Conservation (phyloP, 2,113 vertebrate genomes). For the Osmerus eperlanus region DNA sequence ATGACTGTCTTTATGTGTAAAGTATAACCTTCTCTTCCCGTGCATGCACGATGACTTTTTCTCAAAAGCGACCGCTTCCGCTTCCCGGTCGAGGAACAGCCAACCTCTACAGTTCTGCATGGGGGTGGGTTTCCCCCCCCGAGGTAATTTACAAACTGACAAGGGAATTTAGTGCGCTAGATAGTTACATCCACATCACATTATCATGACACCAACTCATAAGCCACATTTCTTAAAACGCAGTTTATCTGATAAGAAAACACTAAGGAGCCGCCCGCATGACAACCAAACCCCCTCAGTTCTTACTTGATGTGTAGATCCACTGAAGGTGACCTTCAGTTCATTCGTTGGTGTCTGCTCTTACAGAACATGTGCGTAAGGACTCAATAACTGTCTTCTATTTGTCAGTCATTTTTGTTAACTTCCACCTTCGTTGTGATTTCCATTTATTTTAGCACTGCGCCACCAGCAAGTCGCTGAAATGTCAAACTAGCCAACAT, state of each 20-base stretch:
- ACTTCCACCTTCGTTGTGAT: no score
- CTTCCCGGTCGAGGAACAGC: constrained; percentile 69
- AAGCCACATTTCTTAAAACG: neutral
- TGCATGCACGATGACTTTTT: constrained; percentile 62
- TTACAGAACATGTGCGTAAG: constrained; percentile 62
- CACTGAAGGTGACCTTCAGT: constrained; percentile 84
- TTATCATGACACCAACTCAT: neutral
- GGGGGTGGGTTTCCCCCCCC: no score
- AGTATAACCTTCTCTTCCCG: constrained; percentile 73
- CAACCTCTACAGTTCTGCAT: constrained; percentile 18
- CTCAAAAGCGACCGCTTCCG: constrained; percentile 59
- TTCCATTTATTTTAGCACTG: no score
- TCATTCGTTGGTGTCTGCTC: constrained; percentile 42
- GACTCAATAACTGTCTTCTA: neutral
- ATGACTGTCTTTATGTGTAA: constrained; percentile 35
- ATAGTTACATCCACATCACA: neutral
- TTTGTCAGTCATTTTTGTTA: no score
- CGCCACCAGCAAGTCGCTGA: no score
- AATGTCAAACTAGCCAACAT: no score
- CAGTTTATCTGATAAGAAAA: rapidly evolving
- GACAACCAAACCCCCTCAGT: constrained; percentile 19
- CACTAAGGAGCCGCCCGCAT: rapidly evolving
- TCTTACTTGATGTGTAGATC: constrained; percentile 50
- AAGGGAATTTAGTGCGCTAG: no score
- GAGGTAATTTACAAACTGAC: neutral